Evolutionary conservation across 2,888 invertebrate species (phyloP), one percentile per base, ranked within the genome.

Genomic region (Mylabris sibirica): DNA sequence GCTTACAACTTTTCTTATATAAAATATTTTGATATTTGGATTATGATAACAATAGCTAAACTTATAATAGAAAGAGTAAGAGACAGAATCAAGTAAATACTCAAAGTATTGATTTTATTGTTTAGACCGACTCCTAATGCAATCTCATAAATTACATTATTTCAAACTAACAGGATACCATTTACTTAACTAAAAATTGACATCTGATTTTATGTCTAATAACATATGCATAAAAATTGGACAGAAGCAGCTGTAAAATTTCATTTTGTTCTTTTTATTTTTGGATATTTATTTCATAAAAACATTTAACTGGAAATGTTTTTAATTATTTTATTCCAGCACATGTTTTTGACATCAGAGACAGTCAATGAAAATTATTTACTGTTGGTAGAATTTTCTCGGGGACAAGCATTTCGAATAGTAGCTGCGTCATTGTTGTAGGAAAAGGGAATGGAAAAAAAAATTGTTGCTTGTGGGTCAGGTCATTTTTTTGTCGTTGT

Each of bases 341-440:
- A 57, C n/a, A 6, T 57, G 26, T 24, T 6, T 57, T 57, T n/a
- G 41, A 41, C 62, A 22, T 62, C 20, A 24, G 22, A 62, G 41
- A 62, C 17, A 24, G 62, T 26, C 41, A 44, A 41, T 62, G 62
- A 34, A 62, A 62, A 62, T 62, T 62, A 62, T 62, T 62, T 62
- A 62, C 26, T 62, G 62, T 26, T 20, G 41, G 24, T 38, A 11
- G 26, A 62, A 9, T 24, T 62, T 62, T 20, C 44, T 41, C 38
- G 41, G 17, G 26, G 62, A 62, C 62, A 44, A 62, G 38, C 22
- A 12, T 44, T 38, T 38, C 30, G 62, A 17, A 62, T 62, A 62
- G 26, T 62, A 41, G 41, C 62, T 62, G 26, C 14, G 62, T 62
- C 62, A 22, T 67, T 59, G 26, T 57, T 57, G 57, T 1, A 57